Evolutionary conservation across 2,888 invertebrate genomes (phyloP).

Genomic region (Drosophila siamana): DNA sequence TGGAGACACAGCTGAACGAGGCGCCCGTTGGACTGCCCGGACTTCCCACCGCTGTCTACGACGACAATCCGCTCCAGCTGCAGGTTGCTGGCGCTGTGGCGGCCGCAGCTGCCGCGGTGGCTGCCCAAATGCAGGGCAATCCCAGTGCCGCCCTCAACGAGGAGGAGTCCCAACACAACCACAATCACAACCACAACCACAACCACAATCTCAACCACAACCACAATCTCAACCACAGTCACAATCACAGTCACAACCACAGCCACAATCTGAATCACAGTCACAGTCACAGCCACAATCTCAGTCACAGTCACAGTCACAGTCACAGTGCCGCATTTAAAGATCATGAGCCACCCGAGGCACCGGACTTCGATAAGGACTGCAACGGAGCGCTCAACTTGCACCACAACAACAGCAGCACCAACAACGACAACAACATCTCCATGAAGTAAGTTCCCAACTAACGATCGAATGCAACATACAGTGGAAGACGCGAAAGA

Average conservation of each 20-base stretch:
- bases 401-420: conserved; percentile 62
- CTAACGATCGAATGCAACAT: no score
- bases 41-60: conserved; percentile 51
- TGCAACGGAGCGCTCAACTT: conserved; percentile 80
- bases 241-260: conserved; percentile 29
- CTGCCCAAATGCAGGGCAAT: conserved; percentile 52
- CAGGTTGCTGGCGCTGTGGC: conserved; percentile 67
- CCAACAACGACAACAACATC: conserved; percentile 77
- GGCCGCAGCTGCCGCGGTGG: conserved; percentile 57
- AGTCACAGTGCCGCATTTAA: conserved; percentile 51
- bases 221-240: conserved; percentile 32
- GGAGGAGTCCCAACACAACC: conserved; percentile 35
- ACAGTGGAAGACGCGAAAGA: no score
- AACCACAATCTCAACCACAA: conserved; percentile 14
- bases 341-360: conserved; percentile 59
- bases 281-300: conserved; percentile 24
- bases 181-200: conserved; percentile 28
- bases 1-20: conserved; percentile 83
- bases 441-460: conserved; percentile 81
- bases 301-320: conserved; percentile 6
- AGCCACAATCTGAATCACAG: conserved; percentile 41
- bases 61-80: conserved; percentile 67
- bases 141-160: conserved; percentile 4
- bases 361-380: conserved; percentile 76
- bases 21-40: conserved; percentile 42